Evolutionary conservation across 2,888 invertebrate genomes (phyloP), one percentile per base, ranked within the genome.

Genomic region (Uropetala carovei): DNA sequence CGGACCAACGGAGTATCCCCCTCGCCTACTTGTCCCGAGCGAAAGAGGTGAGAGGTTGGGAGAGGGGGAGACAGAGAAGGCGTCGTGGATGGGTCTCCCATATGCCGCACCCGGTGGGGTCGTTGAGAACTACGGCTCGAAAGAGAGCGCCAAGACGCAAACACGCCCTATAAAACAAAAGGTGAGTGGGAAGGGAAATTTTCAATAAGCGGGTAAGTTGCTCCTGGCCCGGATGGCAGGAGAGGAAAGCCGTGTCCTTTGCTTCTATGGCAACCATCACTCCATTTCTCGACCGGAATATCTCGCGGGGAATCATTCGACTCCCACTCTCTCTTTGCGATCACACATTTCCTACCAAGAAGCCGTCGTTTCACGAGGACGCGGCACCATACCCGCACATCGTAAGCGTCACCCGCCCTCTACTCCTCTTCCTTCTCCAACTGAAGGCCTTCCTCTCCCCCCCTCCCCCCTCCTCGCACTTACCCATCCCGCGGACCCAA

Each of bases 101-200:
- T 89, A n/a, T 59, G 89, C 89, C 89, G 89, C 89, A 89, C 89
- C 89, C 89, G 89, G 16, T 43, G 16, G 89, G 30, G 64, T 89
- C 89, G 27, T 16, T 60, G 86, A 22, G 43, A 27, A 86, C 86
- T 59, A 60, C 86, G 86, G 14, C 60, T 86, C 86, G 86, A 60
- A 30, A 16, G 64, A 30, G 89, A 59, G 86, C 30, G 86, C 60
- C 59, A 16, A 43, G 56, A 57, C 43, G 89, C 89, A 68, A 89
- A 89, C 89, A 89, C 60, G 86, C 5, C 43, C 64, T 43, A 64
- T 64, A 43, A 64, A 89, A 89, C 89, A 89, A 89, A 59, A 58
- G 59, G 13, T 13, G 85, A 58, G 43, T 43, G 82, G 43, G 82
- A 0, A 43, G 59, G 86, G 59, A 59, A 86, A 60, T 86, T 86